A percentile compares a stretch with the other conserved stretches of the same genome.
Conservation (phyloP, 2,797 vertebrate genomes). For the Sebastolobus altivelis region DNA sequence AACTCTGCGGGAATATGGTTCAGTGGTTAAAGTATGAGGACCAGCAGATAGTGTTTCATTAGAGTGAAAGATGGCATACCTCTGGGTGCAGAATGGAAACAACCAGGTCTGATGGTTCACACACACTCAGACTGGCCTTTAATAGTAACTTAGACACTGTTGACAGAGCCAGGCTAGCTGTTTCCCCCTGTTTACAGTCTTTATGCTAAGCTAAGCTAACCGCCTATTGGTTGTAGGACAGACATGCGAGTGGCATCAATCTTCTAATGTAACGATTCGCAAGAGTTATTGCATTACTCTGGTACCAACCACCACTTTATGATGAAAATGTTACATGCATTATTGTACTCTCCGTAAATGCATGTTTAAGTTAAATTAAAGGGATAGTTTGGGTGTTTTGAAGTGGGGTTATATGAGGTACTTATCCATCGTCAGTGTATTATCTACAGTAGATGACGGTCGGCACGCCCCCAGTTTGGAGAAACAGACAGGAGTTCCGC, state of each 20-base stretch:
- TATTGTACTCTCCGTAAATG: not conserved
- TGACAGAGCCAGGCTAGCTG: not conserved
- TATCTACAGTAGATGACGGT: too few species aligned
- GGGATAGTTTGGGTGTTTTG: too few species aligned
- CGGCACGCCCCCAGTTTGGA: too few species aligned
- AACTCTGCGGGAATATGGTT: conserved; percentile 42
- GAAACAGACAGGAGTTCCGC: too few species aligned
- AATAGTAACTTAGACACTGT: conserved; percentile 9
- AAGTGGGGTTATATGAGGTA: too few species aligned
- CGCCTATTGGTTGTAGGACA: not conserved
- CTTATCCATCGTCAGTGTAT: too few species aligned
- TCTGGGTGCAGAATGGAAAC: conserved; percentile 44
- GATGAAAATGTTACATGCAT: not conserved
- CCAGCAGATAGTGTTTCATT: conserved; percentile 53
- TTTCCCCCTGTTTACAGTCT: not conserved
- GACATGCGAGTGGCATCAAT: not conserved
- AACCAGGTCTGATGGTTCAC: conserved; percentile 57
- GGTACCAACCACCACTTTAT: not conserved
- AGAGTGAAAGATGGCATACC: conserved; percentile 70
- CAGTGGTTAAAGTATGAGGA: conserved; percentile 52
- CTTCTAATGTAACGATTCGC: not conserved
- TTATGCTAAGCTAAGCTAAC: not conserved
- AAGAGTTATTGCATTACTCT: not conserved
- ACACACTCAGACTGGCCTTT: conserved; percentile 51
- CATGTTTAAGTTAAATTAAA: not conserved